Evolutionary conservation across 2,113 vertebrate genomes (phyloP).

Genomic region (Microtus richardsoni): DNA sequence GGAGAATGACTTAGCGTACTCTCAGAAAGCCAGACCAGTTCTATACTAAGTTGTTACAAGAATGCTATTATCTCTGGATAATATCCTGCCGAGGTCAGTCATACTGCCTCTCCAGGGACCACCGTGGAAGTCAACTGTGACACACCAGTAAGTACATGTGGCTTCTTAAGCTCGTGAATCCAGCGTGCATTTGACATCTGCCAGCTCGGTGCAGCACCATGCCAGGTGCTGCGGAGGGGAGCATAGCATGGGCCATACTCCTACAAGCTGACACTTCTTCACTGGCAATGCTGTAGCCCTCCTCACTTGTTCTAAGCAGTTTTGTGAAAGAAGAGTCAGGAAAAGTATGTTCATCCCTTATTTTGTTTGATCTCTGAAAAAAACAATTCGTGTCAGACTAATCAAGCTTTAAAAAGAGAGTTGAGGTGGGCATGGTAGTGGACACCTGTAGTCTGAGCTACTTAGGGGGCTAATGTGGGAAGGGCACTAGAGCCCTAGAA

Average conservation of each 20-base stretch:
- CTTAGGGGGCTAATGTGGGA: background rate
- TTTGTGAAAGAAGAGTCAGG: background rate
- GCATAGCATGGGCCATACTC: background rate
- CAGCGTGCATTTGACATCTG: background rate
- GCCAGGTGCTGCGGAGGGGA: no score
- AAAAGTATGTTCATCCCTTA: background rate
- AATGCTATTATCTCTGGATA: background rate
- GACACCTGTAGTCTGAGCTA: background rate
- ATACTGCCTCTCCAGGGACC: no score
- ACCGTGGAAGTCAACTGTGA: accelerated
- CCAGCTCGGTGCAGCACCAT: no score
- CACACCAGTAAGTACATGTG: background rate
- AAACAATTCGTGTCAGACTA: background rate
- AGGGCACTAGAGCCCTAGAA: background rate
- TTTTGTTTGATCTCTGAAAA: background rate
- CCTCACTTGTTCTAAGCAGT: background rate
- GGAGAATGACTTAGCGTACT: background rate
- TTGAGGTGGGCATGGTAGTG: background rate
- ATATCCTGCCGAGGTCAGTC: background rate
- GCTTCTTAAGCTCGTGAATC: background rate
- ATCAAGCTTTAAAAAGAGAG: background rate
- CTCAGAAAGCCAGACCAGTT: background rate
- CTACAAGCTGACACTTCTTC: background rate
- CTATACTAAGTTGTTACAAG: background rate
- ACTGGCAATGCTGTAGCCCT: background rate